phyloP scores from a whole-genome alignment of 2,797 vertebrate genomes.

The Glossophaga mutica region DNA sequence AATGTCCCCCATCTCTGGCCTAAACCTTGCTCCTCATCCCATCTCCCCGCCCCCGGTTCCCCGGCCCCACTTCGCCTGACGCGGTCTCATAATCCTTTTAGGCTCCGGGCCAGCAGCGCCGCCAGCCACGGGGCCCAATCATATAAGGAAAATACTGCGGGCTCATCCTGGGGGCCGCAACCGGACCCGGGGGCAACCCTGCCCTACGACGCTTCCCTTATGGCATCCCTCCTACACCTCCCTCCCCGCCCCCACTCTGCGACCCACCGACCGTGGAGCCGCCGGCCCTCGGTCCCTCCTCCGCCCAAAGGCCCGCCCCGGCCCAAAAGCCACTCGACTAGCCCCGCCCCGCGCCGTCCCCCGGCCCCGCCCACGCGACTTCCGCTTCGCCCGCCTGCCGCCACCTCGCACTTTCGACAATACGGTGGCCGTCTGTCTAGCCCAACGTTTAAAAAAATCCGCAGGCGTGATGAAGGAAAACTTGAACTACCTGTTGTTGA shows the following conservation, averaged over 20 bases:
- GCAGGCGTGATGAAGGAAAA: rapidly evolving
- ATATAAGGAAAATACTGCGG: constrained; percentile 77
- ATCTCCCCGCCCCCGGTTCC: background rate
- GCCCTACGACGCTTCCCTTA: background rate
- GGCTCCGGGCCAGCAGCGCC: background rate
- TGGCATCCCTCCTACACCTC: rapidly evolving
- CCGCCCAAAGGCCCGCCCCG: background rate
- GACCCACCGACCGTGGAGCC: rapidly evolving
- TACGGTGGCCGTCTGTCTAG: rapidly evolving
- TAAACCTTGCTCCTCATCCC: background rate
- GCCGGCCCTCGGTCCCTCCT: rapidly evolving
- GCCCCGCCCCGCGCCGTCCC: too few relatives aligned
- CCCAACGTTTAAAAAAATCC: rapidly evolving
- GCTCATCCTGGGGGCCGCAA: constrained; percentile 31
- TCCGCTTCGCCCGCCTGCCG: background rate
- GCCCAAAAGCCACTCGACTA: background rate
- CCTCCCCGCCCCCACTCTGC: rapidly evolving
- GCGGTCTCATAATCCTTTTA: constrained; percentile 69
- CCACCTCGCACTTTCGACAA: rapidly evolving
- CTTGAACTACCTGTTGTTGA: rapidly evolving
- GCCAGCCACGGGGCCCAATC: constrained; percentile 47
- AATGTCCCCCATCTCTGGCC: background rate
- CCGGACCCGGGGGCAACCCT: background rate
- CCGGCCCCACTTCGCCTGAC: background rate
- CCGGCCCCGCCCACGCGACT: background rate